Conservation (phyloP, 1,140 invertebrate genomes). For the Amyelois transitella region DNA sequence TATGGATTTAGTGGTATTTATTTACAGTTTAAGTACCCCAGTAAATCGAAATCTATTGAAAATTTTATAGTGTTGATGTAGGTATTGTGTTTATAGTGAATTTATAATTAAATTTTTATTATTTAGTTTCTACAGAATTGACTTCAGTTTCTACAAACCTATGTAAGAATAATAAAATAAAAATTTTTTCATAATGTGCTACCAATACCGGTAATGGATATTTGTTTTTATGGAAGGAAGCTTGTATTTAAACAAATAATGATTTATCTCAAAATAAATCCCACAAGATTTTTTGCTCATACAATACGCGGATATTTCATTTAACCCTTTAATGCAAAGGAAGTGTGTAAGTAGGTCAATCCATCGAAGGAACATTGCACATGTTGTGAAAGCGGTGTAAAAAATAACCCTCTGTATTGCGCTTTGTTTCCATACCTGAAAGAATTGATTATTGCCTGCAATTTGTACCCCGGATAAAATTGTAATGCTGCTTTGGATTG, state of each 20-base stretch:
- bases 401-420: conserved; percentile 55
- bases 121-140: too few species aligned
- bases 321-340: conserved; percentile 67
- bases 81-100: too few species aligned
- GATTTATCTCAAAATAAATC: conserved; percentile 22
- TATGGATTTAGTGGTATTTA: too few species aligned
- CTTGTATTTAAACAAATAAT: background rate
- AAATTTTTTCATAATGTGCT: background rate
- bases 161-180: background rate
- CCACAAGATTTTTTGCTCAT: conserved; percentile 27
- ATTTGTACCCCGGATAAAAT: conserved; percentile 56
- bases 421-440: conserved; percentile 58
- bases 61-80: too few species aligned
- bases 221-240: background rate
- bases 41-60: too few species aligned
- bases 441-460: conserved; percentile 68
- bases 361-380: conserved; percentile 61
- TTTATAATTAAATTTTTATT: too few species aligned
- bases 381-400: conserved; percentile 69
- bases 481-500: conserved; percentile 29
- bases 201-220: too few species aligned
- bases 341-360: conserved; percentile 72
- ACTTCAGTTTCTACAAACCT: too few species aligned
- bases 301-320: conserved; percentile 54
- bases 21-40: too few species aligned